Evolutionary conservation across 2,113 vertebrate genomes (phyloP).

Genomic region (Oreochromis spilurus): DNA sequence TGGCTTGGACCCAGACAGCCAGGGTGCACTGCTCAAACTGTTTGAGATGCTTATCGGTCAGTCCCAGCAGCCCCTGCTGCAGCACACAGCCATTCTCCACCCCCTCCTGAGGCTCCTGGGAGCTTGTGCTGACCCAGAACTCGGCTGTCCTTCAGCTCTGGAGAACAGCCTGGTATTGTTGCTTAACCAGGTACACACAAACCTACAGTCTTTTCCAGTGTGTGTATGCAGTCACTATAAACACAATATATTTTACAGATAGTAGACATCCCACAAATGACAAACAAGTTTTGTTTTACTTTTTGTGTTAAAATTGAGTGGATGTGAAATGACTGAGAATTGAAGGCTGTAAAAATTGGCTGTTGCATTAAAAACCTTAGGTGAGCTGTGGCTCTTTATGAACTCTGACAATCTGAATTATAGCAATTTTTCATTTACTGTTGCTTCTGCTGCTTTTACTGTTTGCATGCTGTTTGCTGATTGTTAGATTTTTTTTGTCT

Average conservation of each 20-base stretch:
- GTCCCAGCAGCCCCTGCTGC: conserved; percentile 86
- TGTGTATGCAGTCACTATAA: not conserved
- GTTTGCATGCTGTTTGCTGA: not conserved
- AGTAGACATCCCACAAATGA: not conserved
- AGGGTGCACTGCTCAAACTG: conserved; percentile 88
- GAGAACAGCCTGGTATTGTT: conserved; percentile 90
- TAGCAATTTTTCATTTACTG: not conserved
- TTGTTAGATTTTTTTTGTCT: not conserved
- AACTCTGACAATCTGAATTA: not conserved
- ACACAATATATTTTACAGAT: not conserved
- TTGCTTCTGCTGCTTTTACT: not conserved
- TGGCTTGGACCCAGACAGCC: conserved; percentile 82
- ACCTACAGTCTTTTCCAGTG: not conserved
- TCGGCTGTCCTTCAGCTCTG: conserved; percentile 69
- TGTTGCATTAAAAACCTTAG: not conserved
- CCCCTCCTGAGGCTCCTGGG: conserved; percentile 85
- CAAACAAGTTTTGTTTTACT: not conserved
- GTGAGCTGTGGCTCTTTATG: not conserved
- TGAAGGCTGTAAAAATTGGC: not conserved
- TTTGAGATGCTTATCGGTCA: conserved; percentile 94
- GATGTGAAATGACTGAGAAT: not conserved
- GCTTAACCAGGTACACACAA: conserved; percentile 76
- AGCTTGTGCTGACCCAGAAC: conserved; percentile 77
- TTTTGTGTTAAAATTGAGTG: not conserved
- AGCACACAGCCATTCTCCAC: conserved; percentile 81